A percentile compares a stretch with the other conserved stretches of the same genome.
phyloP scores from a whole-genome alignment of 1,140 invertebrate genomes.

The Bombus huntii region DNA sequence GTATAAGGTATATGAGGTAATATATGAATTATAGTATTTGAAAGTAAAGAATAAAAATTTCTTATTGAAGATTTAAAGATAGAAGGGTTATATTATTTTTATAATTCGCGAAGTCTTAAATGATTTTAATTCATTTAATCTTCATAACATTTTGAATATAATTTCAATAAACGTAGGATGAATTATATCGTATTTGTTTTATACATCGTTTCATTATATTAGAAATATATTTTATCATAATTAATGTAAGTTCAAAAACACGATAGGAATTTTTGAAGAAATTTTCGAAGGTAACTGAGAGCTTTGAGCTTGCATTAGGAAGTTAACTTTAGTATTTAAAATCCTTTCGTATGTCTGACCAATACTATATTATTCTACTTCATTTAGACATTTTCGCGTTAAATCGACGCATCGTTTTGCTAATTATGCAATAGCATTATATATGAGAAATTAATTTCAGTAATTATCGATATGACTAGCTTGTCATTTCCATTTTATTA shows the following conservation, averaged over 20 bases:
- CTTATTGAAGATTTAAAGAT: not conserved
- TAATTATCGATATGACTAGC: not conserved
- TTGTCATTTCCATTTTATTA: not conserved
- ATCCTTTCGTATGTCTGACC: not conserved
- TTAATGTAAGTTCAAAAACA: not conserved
- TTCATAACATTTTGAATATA: no score
- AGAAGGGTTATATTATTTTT: no score
- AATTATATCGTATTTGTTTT: no score
- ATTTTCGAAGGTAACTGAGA: not conserved
- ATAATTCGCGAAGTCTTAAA: no score
- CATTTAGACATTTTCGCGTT: not conserved
- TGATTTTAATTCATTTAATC: no score
- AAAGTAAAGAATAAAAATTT: not conserved
- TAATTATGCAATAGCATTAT: not conserved
- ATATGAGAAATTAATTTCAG: not conserved
- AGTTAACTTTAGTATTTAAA: not conserved
- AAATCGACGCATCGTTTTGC: not conserved
- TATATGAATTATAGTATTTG: no score
- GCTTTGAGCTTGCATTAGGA: not conserved
- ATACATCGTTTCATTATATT: no score
- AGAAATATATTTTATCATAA: no score
- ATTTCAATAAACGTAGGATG: no score
- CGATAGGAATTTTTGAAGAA: not conserved
- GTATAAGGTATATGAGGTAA: no score
- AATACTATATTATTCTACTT: not conserved